Conservation (phyloP, 1,140 invertebrate species). For the Sarcophaga bullata region DNA sequence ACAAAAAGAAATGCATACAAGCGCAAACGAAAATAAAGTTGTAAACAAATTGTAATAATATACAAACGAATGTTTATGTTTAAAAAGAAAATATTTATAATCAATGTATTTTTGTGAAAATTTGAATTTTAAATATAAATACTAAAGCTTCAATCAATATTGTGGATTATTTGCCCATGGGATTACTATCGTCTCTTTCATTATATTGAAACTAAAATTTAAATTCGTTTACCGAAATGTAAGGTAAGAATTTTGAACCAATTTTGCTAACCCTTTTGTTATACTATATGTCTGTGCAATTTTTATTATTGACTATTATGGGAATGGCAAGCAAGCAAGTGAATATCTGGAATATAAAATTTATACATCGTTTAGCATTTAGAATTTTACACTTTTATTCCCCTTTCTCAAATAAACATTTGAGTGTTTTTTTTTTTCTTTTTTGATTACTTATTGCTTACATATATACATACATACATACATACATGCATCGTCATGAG, state of each 20-base stretch:
- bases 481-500: background rate
- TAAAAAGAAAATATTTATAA: background rate
- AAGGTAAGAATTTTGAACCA: background rate
- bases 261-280: background rate
- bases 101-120: background rate
- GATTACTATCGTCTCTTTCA: background rate
- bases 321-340: constrained; percentile 22
- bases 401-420: constrained; percentile 17
- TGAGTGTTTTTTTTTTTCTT: background rate
- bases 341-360: background rate
- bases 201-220: background rate
- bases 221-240: background rate
- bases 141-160: background rate
- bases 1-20: too few relatives aligned
- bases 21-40: background rate
- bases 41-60: background rate
- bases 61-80: background rate
- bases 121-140: background rate
- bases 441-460: background rate
- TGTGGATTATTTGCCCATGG: constrained; percentile 12
- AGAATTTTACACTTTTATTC: constrained; percentile 32
- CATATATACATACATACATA: background rate
- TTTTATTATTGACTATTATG: background rate
- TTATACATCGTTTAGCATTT: constrained; percentile 33
- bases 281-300: background rate